Percentiles rank a stretch among this genome's conserved stretches.
Evolutionary conservation across 2,888 invertebrate species (phyloP).

Genomic region (Phorcus lineatus): DNA sequence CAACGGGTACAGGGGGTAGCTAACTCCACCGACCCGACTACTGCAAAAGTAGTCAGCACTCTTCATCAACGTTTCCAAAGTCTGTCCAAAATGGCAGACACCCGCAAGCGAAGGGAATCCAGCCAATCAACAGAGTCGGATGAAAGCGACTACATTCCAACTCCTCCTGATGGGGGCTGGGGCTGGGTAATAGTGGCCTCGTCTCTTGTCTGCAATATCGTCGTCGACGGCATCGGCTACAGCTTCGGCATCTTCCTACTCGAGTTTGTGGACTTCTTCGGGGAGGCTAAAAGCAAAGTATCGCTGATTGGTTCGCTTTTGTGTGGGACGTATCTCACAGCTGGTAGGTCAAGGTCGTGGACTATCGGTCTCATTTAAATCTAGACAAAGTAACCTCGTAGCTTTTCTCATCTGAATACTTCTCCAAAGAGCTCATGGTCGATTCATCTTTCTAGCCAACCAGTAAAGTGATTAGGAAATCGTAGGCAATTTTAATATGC

Average conservation of each 20-base stretch:
- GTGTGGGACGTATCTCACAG: conserved; percentile 92
- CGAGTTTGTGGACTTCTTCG: conserved; percentile 82
- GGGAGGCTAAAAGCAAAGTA: conserved; percentile 86
- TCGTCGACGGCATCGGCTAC: conserved; percentile 96
- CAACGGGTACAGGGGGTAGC: background rate
- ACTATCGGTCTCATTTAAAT: background rate
- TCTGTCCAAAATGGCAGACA: background rate
- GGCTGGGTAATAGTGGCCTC: conserved; percentile 94
- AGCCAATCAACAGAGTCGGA: conserved; percentile 52
- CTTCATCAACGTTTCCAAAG: background rate
- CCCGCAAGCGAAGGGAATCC: conserved; percentile 44
- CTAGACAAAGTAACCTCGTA: too few species aligned
- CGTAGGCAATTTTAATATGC: too few species aligned
- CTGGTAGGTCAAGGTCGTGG: conserved; percentile 79
- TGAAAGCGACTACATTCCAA: conserved; percentile 69
- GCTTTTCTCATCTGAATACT: background rate
- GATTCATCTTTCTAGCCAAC: too few species aligned
- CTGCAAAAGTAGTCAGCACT: background rate
- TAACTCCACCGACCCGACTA: background rate
- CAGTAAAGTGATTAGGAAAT: too few species aligned
- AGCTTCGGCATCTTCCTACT: conserved; percentile 87
- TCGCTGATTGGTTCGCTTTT: conserved; percentile 91
- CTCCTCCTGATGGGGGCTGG: conserved; percentile 84
- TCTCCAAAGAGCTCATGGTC: too few species aligned
- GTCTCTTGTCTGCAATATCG: conserved; percentile 93